Evolutionary conservation across 2,113 vertebrate genomes (phyloP).

Genomic region (Epinephelus moara): DNA sequence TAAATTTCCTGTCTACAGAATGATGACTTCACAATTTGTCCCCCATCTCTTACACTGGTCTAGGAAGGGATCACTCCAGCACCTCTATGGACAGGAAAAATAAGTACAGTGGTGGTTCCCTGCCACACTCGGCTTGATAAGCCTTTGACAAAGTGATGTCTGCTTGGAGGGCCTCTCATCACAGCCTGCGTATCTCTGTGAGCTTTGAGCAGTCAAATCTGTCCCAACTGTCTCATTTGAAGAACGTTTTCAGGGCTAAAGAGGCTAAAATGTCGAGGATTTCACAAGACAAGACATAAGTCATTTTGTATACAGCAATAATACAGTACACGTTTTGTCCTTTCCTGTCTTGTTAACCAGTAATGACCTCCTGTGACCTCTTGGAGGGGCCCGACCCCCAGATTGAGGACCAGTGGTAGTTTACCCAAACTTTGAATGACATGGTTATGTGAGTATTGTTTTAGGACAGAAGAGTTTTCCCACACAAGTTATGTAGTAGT

Average conservation of each 20-base stretch:
- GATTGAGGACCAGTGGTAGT: neutral
- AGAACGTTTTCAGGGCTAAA: neutral
- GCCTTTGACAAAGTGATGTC: too few relatives aligned
- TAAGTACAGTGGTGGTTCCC: too few relatives aligned
- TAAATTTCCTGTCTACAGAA: neutral
- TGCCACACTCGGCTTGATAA: too few relatives aligned
- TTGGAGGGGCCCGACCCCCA: neutral
- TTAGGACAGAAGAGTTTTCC: neutral
- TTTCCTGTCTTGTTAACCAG: neutral
- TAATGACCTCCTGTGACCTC: neutral
- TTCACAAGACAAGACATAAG: neutral
- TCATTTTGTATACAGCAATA: neutral
- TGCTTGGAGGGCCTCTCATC: too few relatives aligned
- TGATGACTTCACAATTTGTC: neutral
- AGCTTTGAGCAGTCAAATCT: too few relatives aligned
- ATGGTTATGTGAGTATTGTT: conserved; percentile 1
- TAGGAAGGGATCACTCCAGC: too few relatives aligned
- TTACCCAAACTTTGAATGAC: neutral
- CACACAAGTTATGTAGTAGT: neutral
- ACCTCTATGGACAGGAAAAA: too few relatives aligned
- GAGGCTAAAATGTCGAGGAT: neutral
- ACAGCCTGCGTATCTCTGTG: too few relatives aligned
- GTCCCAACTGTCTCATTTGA: too few relatives aligned
- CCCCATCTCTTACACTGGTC: neutral
- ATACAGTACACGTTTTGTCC: neutral